A percentile compares a stretch with the other conserved stretches of the same genome.
Evolutionary conservation across 2,888 invertebrate species (phyloP).

Genomic region (Theristus sp.): DNA sequence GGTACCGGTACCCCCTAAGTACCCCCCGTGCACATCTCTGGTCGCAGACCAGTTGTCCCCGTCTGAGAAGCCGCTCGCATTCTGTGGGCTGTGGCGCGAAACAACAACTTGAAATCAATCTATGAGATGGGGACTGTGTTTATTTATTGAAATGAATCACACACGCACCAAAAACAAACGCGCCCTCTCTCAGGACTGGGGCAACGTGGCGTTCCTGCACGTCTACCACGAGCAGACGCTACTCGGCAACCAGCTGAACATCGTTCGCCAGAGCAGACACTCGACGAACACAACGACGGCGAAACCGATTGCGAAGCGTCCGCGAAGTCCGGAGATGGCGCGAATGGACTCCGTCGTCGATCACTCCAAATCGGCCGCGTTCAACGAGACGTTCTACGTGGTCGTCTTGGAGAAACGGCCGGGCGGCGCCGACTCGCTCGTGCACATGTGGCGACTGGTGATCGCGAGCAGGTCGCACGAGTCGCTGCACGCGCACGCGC

Average conservation of each 20-base stretch:
- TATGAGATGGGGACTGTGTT: too few species aligned
- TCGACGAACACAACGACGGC: too few species aligned
- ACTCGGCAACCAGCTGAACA: constrained; percentile 41
- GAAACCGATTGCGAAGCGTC: background rate
- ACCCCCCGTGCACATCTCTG: too few species aligned
- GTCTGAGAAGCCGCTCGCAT: too few species aligned
- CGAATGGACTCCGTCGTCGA: constrained; percentile 52
- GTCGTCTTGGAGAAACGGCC: constrained; percentile 71
- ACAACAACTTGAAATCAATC: too few species aligned
- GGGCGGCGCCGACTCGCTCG: constrained; percentile 40
- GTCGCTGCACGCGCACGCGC: constrained; percentile 11
- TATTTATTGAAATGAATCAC: too few species aligned
- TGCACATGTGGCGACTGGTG: constrained; percentile 72
- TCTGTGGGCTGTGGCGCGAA: too few species aligned
- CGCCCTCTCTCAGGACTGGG: constrained; percentile 52
- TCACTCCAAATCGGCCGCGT: constrained; percentile 51
- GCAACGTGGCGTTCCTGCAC: constrained; percentile 82
- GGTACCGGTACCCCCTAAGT: too few species aligned
- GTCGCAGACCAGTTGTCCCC: too few species aligned
- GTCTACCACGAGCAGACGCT: constrained; percentile 90
- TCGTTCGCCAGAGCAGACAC: too few species aligned
- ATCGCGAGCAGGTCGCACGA: constrained; percentile 16
- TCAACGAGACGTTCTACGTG: constrained; percentile 67
- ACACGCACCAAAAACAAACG: too few species aligned
- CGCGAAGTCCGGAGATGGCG: constrained; percentile 54